Percentiles rank a stretch among this genome's conserved stretches.
Evolutionary conservation across 1,140 invertebrate genomes (phyloP).

Genomic region (Achroia grisella): DNA sequence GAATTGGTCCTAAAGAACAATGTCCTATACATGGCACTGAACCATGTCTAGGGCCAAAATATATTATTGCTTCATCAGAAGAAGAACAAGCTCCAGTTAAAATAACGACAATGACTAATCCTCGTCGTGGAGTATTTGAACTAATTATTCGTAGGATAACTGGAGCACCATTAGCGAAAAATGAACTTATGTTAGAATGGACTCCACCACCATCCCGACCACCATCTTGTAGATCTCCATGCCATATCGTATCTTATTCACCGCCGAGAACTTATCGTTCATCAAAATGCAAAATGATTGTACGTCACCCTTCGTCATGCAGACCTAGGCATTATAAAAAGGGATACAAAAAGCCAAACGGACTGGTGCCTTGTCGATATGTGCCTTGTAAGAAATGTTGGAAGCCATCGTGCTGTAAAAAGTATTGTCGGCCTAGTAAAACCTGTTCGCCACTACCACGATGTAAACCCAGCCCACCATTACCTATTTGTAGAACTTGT

Average conservation of each 20-base stretch:
- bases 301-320: constrained; percentile 31
- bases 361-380: constrained; percentile 10
- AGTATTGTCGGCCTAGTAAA: neutral
- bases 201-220: constrained; percentile 43
- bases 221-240: constrained; percentile 29
- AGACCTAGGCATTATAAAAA: constrained; percentile 36
- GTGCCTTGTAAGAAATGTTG: constrained; percentile 26
- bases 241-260: constrained; percentile 18
- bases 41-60: constrained; percentile 51
- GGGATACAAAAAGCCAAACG: constrained; percentile 25
- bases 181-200: constrained; percentile 64
- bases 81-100: constrained; percentile 46
- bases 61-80: constrained; percentile 31
- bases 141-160: constrained; percentile 49
- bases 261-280: constrained; percentile 23
- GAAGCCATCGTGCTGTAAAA: constrained; percentile 5
- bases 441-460: constrained; percentile 8
- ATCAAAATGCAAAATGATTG: constrained; percentile 38
- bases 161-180: constrained; percentile 55
- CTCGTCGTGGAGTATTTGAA: constrained; percentile 61
- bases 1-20: constrained; percentile 39
- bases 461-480: constrained; percentile 11
- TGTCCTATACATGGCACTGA: constrained; percentile 46
- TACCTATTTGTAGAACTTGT: constrained; percentile 1
- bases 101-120: constrained; percentile 44